Conservation (phyloP, 2,888 invertebrate genomes). For the Theretra japonica region DNA sequence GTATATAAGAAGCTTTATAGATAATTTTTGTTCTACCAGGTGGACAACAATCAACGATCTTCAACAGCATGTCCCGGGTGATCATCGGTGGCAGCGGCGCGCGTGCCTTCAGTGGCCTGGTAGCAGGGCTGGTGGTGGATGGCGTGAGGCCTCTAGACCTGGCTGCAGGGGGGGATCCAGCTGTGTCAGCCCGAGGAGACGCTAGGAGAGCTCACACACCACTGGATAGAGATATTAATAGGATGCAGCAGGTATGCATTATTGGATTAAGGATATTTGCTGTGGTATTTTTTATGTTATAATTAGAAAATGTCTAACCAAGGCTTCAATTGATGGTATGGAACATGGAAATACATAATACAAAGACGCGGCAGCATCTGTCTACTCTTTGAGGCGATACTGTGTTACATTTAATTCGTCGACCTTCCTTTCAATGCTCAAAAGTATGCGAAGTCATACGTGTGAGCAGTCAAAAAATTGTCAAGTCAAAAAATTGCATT, state of each 20-base stretch:
- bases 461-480: too few species aligned
- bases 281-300: not conserved
- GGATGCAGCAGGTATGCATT: conserved; percentile 91
- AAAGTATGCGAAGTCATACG: too few species aligned
- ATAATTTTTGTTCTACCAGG: conserved; percentile 80
- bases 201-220: conserved; percentile 91
- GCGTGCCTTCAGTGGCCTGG: conserved; percentile 93
- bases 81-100: conserved; percentile 93
- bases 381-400: too few species aligned
- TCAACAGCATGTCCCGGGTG: conserved; percentile 96
- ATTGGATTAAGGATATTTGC: not conserved
- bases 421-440: too few species aligned
- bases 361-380: too few species aligned
- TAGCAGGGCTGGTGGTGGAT: conserved; percentile 95
- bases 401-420: too few species aligned
- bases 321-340: too few species aligned
- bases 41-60: conserved; percentile 92
- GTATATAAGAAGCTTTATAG: not conserved
- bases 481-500: too few species aligned
- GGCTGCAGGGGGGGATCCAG: conserved; percentile 92
- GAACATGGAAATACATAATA: too few species aligned
- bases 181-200: conserved; percentile 92
- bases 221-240: conserved; percentile 90
- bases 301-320: too few species aligned
- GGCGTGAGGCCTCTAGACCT: conserved; percentile 93